Evolutionary conservation across 2,113 vertebrate species (phyloP), one percentile per base, ranked within the genome.

Genomic region (Seriola rivoliana): DNA sequence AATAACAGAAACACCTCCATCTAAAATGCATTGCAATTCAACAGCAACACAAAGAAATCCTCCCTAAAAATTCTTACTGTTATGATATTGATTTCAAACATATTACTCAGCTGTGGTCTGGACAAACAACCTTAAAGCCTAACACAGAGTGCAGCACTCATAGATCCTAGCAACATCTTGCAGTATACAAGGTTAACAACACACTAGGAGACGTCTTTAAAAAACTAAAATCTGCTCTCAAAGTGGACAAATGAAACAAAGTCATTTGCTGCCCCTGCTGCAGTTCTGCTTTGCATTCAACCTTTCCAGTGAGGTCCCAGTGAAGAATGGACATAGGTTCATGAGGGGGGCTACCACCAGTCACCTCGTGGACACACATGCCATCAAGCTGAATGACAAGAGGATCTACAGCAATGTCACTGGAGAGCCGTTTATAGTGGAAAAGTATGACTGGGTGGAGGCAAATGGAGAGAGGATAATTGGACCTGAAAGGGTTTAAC

Each of bases 381-480:
- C 66, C 81, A 79, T 85, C 66, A 78, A 65, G 23, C 42, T 59
- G 64, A 68, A 80, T 87, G 82, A 83, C 69, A 76, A 66, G 42
- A 86, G 29, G 55, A 73, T 85, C 46, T 88, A 68, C 81, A 81
- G 79, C 70, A 81, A 71, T 78, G 80, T 67, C 71, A 70, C 65
- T 32, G 40, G 58, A 64, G 82, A 80, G 72, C 68, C 78, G 85
- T 88, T 88, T 71, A 64, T 63, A 87, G 81, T 74, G 40, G 52
- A 67, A 76, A 75, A 59, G 82, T 85, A 65, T 88, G 75, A 72
- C 29, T 59, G 67, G 55, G n/a, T 73, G 36, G 71, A 70, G 63
- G 80, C 67, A 82, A 86, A 88, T 80, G 80, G 75, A 74, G 73
- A 71, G 32, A 77, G 63, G 80, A 85, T 86, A 87, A 89, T 82